Evolutionary conservation across 2,113 vertebrate genomes (phyloP).

Genomic region (Crotalus helleri): DNA sequence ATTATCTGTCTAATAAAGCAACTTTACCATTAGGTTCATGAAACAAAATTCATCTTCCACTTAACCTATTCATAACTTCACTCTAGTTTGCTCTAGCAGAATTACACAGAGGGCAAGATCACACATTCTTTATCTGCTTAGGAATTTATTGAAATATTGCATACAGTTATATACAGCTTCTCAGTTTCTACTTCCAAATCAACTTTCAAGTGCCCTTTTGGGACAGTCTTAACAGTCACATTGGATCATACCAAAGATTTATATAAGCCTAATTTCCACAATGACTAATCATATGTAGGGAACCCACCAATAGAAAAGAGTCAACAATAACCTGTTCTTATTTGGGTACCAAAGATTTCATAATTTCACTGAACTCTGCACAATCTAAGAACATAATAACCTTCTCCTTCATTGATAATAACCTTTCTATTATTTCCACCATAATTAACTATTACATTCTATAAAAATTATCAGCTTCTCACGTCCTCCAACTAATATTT

Average conservation of each 20-base stretch:
- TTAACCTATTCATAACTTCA: neutral
- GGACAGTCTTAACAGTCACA: neutral
- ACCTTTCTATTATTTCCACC: conserved; percentile 10
- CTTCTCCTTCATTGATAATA: neutral
- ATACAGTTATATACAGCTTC: neutral
- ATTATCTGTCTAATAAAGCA: neutral
- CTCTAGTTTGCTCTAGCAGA: neutral
- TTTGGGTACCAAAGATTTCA: neutral
- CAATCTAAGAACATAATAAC: conserved; percentile 15
- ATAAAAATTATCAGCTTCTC: conserved; percentile 6
- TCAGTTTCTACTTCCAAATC: neutral
- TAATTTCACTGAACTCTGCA: neutral
- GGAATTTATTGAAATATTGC: neutral
- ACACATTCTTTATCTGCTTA: neutral
- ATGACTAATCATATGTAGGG: neutral
- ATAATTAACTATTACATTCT: neutral
- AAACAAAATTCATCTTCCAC: neutral
- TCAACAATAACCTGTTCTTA: neutral
- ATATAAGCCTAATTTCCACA: neutral
- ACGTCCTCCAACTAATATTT: neutral
- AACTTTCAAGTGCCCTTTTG: neutral
- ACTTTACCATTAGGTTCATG: neutral
- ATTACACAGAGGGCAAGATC: neutral
- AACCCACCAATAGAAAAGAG: neutral
- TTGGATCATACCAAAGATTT: neutral